phyloP scores from a whole-genome alignment of 2,888 invertebrate genomes.

The Eupeodes latifasciatus region DNA sequence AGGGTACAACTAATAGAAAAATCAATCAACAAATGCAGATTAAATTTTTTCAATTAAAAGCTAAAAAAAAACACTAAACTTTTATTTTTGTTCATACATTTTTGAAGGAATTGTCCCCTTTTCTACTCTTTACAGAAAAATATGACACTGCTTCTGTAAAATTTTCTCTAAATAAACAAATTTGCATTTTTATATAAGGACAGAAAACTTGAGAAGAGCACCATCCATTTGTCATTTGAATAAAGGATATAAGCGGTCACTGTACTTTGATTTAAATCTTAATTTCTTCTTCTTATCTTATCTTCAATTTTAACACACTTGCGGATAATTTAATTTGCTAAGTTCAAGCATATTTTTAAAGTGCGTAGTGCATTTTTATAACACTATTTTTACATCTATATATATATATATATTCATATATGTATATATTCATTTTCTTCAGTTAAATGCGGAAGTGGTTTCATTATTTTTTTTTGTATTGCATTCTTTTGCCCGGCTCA shows the following conservation, averaged over 20 bases:
- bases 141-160: too few species aligned
- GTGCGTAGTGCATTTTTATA: constrained; percentile 47
- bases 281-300: neutral
- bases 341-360: constrained; percentile 40
- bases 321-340: constrained; percentile 23
- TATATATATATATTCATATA: neutral
- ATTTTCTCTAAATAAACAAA: too few species aligned
- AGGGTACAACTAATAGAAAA: too few species aligned
- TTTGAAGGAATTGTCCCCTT: too few species aligned
- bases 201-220: neutral
- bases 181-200: neutral
- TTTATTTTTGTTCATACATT: too few species aligned
- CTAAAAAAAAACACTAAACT: too few species aligned
- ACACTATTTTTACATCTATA: neutral
- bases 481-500: constrained; percentile 38
- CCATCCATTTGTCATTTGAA: too few species aligned
- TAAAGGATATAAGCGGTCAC: constrained; percentile 5
- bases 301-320: neutral
- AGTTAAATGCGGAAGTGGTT: constrained; percentile 60
- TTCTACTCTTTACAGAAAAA: too few species aligned
- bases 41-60: too few species aligned
- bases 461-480: constrained; percentile 37
- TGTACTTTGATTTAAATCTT: neutral
- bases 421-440: constrained; percentile 3
- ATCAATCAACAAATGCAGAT: too few species aligned